phyloP scores from a whole-genome alignment of 2,888 invertebrate genomes.

The Drosophila yooni region DNA sequence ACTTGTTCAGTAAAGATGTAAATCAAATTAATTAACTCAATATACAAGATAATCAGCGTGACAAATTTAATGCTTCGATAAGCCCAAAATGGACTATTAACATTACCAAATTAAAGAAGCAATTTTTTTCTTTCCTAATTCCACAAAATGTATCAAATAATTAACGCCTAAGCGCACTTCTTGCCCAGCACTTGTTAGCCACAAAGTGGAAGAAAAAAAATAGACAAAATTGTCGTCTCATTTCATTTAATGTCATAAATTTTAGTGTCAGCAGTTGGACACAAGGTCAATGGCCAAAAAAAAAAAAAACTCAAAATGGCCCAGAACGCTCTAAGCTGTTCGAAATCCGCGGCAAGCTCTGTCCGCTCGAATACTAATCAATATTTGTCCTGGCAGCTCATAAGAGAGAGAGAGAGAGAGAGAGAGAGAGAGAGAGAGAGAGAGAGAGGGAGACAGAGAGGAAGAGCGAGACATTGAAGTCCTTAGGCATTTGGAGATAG shows the following conservation, averaged over 20 bases:
- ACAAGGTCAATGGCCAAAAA: slow-evolving; percentile 64
- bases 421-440: not conserved
- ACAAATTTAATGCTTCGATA: slow-evolving; percentile 56
- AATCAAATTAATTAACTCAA: slow-evolving; percentile 59
- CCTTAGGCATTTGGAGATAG: slow-evolving; percentile 8
- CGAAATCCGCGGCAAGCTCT: slow-evolving; percentile 68
- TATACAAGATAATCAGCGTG: slow-evolving; percentile 56
- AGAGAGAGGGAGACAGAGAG: not conserved
- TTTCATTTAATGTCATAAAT: slow-evolving; percentile 56
- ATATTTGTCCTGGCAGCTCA: slow-evolving; percentile 48
- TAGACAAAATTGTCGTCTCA: slow-evolving; percentile 60
- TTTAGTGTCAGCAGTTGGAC: slow-evolving; percentile 18
- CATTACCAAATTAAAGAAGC: slow-evolving; percentile 16
- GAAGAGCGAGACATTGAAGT: not conserved
- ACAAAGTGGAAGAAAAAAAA: too few species aligned
- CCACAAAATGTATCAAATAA: slow-evolving; percentile 56
- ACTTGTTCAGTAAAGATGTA: not conserved
- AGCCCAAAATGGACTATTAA: slow-evolving; percentile 4
- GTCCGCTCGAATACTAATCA: slow-evolving; percentile 69
- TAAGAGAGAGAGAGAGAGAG: too few species aligned
- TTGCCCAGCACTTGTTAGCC: slow-evolving; percentile 17
- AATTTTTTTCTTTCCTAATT: slow-evolving; percentile 20
- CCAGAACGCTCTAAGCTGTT: slow-evolving; percentile 47
- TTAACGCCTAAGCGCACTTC: slow-evolving; percentile 50
- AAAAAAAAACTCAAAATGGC: slow-evolving; percentile 15